phyloP scores from a whole-genome alignment of 2,113 vertebrate species.

The Corythaeola cristata region DNA sequence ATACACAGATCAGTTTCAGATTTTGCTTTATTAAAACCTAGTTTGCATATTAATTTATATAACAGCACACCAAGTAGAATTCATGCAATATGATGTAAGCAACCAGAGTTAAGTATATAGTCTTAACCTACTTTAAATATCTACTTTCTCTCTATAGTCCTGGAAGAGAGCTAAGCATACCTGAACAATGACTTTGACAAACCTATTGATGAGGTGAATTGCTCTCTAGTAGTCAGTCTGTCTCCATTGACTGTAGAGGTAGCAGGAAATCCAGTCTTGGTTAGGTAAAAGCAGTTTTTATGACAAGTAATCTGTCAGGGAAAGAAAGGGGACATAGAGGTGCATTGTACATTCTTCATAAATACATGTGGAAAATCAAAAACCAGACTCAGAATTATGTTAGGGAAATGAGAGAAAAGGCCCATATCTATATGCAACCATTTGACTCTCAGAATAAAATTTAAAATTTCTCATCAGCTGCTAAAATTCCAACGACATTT shows the following conservation, averaged over 20 bases:
- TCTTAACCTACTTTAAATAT: neutral
- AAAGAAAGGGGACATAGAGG: neutral
- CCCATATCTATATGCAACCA: neutral
- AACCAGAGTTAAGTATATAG: neutral
- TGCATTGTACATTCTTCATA: neutral
- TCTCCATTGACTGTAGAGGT: neutral
- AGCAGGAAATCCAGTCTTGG: neutral
- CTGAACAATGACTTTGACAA: neutral
- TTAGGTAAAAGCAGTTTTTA: neutral
- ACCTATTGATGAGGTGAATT: neutral
- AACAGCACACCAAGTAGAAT: neutral
- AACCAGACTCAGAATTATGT: neutral
- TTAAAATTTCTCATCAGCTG: neutral
- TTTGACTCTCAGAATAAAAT: neutral
- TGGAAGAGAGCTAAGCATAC: neutral
- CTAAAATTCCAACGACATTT: neutral
- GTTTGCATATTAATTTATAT: neutral
- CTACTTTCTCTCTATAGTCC: neutral
- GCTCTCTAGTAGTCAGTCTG: neutral
- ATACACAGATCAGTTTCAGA: neutral
- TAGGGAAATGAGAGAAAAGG: neutral
- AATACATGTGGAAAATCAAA: neutral
- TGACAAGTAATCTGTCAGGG: neutral
- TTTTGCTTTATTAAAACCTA: neutral
- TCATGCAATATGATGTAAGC: neutral